Evolutionary conservation across 2,113 vertebrate species (phyloP).

Genomic region (Hyperopisus bebe): DNA sequence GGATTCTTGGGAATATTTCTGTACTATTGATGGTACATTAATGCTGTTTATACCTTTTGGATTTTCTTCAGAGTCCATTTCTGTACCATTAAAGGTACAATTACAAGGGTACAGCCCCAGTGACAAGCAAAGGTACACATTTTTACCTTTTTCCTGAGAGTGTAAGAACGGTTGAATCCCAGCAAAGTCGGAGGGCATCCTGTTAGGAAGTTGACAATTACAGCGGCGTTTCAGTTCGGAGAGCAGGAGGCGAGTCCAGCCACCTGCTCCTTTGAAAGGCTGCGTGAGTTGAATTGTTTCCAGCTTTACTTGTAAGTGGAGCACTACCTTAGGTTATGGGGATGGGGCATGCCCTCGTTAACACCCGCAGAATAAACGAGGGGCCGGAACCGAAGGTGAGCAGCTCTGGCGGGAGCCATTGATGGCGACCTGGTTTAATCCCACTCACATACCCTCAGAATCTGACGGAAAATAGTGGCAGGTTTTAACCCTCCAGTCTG

Average conservation of each 20-base stretch:
- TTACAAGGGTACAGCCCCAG: no score
- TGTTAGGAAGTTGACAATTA: not conserved
- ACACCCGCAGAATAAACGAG: not conserved
- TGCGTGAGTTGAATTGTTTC: not conserved
- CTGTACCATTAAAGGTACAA: no score
- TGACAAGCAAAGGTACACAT: no score
- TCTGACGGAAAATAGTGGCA: not conserved
- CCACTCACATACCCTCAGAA: not conserved
- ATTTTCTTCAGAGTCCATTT: no score
- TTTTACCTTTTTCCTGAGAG: no score
- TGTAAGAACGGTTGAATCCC: not conserved
- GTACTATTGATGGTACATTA: no score
- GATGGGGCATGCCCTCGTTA: not conserved
- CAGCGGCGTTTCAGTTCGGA: not conserved
- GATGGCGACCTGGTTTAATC: not conserved
- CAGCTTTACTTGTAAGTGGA: not conserved
- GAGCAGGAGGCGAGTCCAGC: not conserved
- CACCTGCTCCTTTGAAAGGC: not conserved
- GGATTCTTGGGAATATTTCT: no score
- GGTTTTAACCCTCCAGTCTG: not conserved
- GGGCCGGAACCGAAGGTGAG: not conserved
- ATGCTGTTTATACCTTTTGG: no score
- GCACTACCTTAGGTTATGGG: not conserved
- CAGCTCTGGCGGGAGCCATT: not conserved
- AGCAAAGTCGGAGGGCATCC: not conserved